phyloP scores from a whole-genome alignment of 2,797 vertebrate genomes.

The Neostethus bicornis region DNA sequence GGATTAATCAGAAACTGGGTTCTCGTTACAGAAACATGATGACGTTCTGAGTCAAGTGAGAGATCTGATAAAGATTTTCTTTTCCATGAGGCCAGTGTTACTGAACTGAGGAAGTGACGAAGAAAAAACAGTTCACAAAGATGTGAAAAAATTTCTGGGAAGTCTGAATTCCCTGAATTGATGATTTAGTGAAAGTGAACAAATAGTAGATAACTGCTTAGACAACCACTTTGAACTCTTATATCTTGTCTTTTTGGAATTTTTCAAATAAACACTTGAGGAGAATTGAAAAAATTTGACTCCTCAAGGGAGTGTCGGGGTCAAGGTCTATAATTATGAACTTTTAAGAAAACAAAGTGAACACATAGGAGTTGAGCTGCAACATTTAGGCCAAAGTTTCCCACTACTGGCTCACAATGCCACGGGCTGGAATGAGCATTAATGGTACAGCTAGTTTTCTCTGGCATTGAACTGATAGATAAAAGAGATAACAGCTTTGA shows the following conservation, averaged over 20 bases:
- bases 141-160: slow-evolving; percentile 34
- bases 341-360: slow-evolving; percentile 32
- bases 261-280: slow-evolving; percentile 13
- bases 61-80: slow-evolving; percentile 27
- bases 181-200: slow-evolving; percentile 24
- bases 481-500: slow-evolving; percentile 63
- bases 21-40: slow-evolving; percentile 42
- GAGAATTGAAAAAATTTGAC: slow-evolving; percentile 16
- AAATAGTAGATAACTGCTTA: slow-evolving; percentile 41
- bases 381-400: slow-evolving; percentile 18
- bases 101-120: slow-evolving; percentile 32
- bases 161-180: slow-evolving; percentile 29
- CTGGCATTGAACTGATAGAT: slow-evolving; percentile 75
- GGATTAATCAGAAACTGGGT: slow-evolving; percentile 49
- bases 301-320: slow-evolving; percentile 16
- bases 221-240: slow-evolving; percentile 17
- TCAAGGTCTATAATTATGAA: slow-evolving; percentile 36
- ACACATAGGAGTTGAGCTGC: slow-evolving; percentile 25
- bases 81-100: slow-evolving; percentile 6
- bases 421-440: slow-evolving; percentile 40
- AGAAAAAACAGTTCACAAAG: slow-evolving; percentile 17
- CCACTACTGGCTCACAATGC: slow-evolving; percentile 57
- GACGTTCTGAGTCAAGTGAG: slow-evolving; percentile 64
- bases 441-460: slow-evolving; percentile 72
- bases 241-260: slow-evolving; percentile 14